Evolutionary conservation across 37 sponge, comb jelly and placozoan genomes (phyloP).

Genomic region (Beroe ovata): DNA sequence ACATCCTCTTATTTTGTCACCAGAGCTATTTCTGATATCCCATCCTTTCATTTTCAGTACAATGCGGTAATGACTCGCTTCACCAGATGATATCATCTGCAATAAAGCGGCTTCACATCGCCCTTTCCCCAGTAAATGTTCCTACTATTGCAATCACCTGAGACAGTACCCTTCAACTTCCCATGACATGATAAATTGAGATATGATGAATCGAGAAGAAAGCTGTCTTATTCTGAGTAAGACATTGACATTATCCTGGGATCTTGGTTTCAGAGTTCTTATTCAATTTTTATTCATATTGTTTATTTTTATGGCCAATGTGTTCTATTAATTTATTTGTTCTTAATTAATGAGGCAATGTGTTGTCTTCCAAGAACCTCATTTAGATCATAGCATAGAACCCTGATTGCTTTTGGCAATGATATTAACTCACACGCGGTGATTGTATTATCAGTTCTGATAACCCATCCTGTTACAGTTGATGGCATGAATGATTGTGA

Average conservation of each 20-base stretch:
- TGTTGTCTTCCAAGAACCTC: too few species aligned
- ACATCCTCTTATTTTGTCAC: background rate
- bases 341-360: too few species aligned
- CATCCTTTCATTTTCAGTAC: slow-evolving; percentile 68
- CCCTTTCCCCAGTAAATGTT: slow-evolving; percentile 67
- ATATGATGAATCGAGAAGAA: background rate
- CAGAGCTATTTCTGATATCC: background rate
- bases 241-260: too few species aligned
- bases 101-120: slow-evolving; percentile 76
- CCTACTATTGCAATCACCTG: slow-evolving; percentile 45
- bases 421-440: too few species aligned
- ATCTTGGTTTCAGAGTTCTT: too few species aligned
- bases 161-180: background rate
- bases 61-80: slow-evolving; percentile 73
- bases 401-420: too few species aligned
- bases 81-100: slow-evolving; percentile 76
- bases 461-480: background rate
- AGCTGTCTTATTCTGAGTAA: too few species aligned
- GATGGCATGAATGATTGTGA: background rate
- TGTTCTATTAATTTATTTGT: too few species aligned
- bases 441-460: too few species aligned
- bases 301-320: too few species aligned
- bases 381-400: too few species aligned
- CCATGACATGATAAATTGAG: background rate
- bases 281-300: too few species aligned